Conservation (phyloP, 1,140 invertebrate genomes). For the Coenobita brevimanus region DNA sequence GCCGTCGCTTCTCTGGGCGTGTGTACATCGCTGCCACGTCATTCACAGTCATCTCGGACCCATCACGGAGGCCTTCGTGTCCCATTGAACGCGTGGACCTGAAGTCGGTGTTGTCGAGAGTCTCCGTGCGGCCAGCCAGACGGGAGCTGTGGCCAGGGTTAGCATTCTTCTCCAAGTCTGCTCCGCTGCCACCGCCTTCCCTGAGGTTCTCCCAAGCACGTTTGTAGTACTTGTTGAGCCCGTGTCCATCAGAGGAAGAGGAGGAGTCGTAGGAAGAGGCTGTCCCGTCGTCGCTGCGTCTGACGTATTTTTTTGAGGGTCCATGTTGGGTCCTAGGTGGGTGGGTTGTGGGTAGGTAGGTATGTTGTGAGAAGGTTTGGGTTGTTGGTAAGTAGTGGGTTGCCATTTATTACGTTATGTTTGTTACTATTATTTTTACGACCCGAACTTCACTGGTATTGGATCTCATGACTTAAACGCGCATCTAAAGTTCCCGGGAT, state of each 20-base stretch:
- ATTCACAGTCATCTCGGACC: conserved; percentile 86
- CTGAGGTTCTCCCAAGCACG: conserved; percentile 94
- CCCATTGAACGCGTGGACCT: conserved; percentile 70
- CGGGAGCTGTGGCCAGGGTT: conserved; percentile 64
- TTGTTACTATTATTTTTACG: too few species aligned
- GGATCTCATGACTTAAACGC: conserved; percentile 53
- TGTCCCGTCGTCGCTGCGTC: conserved; percentile 72
- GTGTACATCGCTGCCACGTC: conserved; percentile 79
- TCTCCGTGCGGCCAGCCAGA: conserved; percentile 76
- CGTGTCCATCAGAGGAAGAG: conserved; percentile 81
- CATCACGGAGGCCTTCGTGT: conserved; percentile 81
- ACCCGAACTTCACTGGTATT: conserved; percentile 30
- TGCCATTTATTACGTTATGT: too few species aligned
- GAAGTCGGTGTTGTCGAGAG: conserved; percentile 74
- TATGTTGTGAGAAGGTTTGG: neutral
- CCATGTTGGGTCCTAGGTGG: conserved; percentile 70
- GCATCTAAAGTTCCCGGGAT: conserved; percentile 62
- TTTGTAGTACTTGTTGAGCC: conserved; percentile 89
- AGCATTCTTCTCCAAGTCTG: conserved; percentile 76
- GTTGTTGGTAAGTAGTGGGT: too few species aligned
- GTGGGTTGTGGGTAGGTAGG: conserved; percentile 32
- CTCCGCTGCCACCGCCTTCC: conserved; percentile 77
- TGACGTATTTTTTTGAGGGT: conserved; percentile 70
- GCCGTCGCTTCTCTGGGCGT: conserved; percentile 82
- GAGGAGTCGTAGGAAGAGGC: conserved; percentile 77